Evolutionary conservation across 2,797 vertebrate species (phyloP).

Genomic region (Phrynocephalus vlangalii): DNA sequence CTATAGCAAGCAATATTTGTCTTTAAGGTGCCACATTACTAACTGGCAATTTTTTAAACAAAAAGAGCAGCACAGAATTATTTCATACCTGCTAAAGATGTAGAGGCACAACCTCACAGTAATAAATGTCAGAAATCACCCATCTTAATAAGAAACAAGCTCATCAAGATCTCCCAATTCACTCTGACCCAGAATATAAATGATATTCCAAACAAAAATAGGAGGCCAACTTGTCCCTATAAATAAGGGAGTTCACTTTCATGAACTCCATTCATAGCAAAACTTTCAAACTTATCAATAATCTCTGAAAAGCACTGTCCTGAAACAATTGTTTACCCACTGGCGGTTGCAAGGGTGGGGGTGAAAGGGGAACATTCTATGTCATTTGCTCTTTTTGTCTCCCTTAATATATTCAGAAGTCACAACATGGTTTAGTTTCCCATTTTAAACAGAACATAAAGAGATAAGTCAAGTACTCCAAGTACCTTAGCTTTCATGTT

Average conservation of each 20-base stretch:
- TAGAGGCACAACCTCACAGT: not conserved
- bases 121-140: not conserved
- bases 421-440: not conserved
- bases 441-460: rapidly evolving
- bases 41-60: too few species aligned
- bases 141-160: not conserved
- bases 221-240: not conserved
- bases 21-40: too few species aligned
- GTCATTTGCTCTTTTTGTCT: not conserved
- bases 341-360: not conserved
- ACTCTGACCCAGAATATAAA: not conserved
- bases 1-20: not conserved
- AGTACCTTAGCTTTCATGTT: not conserved
- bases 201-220: rapidly evolving
- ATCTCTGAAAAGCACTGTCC: not conserved
- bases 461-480: not conserved
- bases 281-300: not conserved
- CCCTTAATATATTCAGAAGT: not conserved
- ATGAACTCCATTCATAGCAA: not conserved
- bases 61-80: not conserved
- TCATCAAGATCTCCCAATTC: not conserved
- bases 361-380: rapidly evolving
- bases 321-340: rapidly evolving
- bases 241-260: not conserved
- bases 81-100: not conserved